Evolutionary conservation across 2,888 invertebrate genomes (phyloP).

Genomic region (Ophioninae sp.): DNA sequence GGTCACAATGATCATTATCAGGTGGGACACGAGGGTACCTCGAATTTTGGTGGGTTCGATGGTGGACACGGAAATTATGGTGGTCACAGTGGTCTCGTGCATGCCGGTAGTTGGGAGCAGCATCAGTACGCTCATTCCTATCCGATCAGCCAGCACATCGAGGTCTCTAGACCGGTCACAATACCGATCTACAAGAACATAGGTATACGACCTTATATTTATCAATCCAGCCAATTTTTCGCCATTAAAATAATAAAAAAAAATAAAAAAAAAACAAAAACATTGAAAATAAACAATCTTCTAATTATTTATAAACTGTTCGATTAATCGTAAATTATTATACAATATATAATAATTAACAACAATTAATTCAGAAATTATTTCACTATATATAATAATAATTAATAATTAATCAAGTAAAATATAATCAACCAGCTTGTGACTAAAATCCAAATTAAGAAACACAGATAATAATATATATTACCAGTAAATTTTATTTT

Average conservation of each 20-base stretch:
- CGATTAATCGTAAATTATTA: not conserved
- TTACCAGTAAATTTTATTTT: no score
- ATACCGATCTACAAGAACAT: conserved; percentile 86
- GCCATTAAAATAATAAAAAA: not conserved
- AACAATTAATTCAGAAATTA: no score
- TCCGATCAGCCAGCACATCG: conserved; percentile 85
- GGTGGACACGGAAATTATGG: conserved; percentile 64
- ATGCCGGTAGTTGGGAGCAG: conserved; percentile 66
- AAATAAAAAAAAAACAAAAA: not conserved
- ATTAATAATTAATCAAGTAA: no score
- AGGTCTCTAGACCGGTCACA: conserved; percentile 86
- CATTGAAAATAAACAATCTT: not conserved
- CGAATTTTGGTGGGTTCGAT: conserved; percentile 62
- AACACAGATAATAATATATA: no score
- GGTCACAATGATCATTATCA: conserved; percentile 39
- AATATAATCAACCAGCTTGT: no score
- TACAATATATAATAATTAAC: no score
- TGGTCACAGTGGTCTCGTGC: conserved; percentile 66
- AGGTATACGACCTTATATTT: conserved; percentile 73
- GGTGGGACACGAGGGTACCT: conserved; percentile 52
- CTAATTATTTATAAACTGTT: not conserved
- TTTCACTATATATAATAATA: no score
- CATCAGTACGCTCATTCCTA: conserved; percentile 82
- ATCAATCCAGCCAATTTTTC: not conserved
- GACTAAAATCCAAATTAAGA: no score